A percentile compares a stretch with the other conserved stretches of the same genome.
Evolutionary conservation across 2,797 vertebrate genomes (phyloP).

Genomic region (Chaunax sp.): DNA sequence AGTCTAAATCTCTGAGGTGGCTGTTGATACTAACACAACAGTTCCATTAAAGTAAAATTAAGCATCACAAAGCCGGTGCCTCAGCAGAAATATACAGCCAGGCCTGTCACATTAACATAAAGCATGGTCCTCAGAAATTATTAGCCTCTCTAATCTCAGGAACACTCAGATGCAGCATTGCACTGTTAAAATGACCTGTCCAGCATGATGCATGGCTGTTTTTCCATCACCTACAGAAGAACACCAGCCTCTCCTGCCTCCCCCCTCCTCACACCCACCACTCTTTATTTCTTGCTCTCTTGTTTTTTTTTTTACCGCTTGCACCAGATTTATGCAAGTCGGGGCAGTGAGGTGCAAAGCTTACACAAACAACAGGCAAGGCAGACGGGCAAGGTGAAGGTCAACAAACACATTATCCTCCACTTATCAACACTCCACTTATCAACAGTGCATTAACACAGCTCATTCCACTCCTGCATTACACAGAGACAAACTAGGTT

Average conservation of each 20-base stretch:
- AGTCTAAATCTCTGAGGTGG: constrained; percentile 79
- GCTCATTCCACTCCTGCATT: constrained; percentile 43
- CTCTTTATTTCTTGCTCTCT: constrained; percentile 35
- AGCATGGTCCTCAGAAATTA: constrained; percentile 87
- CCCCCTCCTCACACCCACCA: not conserved
- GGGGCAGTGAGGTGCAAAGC: constrained; percentile 70
- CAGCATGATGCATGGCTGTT: constrained; percentile 85
- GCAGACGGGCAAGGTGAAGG: constrained; percentile 71
- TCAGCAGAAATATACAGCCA: constrained; percentile 87
- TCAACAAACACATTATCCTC: constrained; percentile 76
- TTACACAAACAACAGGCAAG: constrained; percentile 52
- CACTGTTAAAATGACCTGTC: constrained; percentile 88
- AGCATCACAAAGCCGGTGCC: constrained; percentile 81
- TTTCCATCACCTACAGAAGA: constrained; percentile 48
- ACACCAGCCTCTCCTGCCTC: constrained; percentile 10
- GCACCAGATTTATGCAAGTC: constrained; percentile 45
- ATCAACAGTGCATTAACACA: too few relatives aligned
- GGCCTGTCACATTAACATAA: constrained; percentile 90
- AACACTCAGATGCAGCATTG: constrained; percentile 84
- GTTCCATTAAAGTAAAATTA: constrained; percentile 85
- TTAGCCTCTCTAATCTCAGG: constrained; percentile 87
- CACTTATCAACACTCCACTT: constrained; percentile 72
- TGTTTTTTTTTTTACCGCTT: constrained; percentile 28
- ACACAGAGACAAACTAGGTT: constrained; percentile 21
- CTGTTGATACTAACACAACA: constrained; percentile 81